Evolutionary conservation across 2,888 invertebrate genomes (phyloP), one percentile per base, ranked within the genome.

Genomic region (Pomacea canaliculata): DNA sequence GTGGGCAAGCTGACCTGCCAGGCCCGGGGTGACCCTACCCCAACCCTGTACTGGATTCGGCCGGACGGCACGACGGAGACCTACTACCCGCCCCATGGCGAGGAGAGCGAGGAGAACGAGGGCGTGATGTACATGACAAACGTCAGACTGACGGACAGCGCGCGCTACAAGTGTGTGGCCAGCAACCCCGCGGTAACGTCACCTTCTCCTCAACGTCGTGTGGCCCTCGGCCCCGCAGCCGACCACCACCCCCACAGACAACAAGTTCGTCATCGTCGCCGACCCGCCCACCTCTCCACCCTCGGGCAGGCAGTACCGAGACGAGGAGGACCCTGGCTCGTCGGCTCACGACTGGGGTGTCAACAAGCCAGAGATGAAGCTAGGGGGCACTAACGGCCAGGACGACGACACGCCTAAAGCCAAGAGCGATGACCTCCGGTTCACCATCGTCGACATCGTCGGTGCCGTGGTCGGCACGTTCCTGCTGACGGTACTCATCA

Each of bases 401-500:
- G 71, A 60, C 23, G 71, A 59, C 59, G 71, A 51, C 12, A 48
- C 18, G 51, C 19, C 49, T 48, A 51, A 48, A 12, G 19, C 49
- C 49, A n/a, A n/a, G 9, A 49, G 37, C 27, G 59, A 27, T 8
- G 74, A 69, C 19, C 68, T 65, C 48, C 77, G 83, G 51, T 90
- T 89, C 76, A 86, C 84, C 48, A 81, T 88, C 56, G 85, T 88
- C 51, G 89, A 90, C 76, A 84, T 90, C 37, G 84, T 90, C 8
- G 89, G 89, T n/a, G 90, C 90, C 23, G 87, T 90, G 18, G 83
- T 89, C 9, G 90, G 90, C 8, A 90, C 90, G 49, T 89, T 89
- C 80, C 80, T 90, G 23, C 83, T 88, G 72, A 90, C 90, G 46
- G 81, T 90, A 12, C 76, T 90, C 16, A 81, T 89, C 46, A 88